phyloP scores from a whole-genome alignment of 2,797 vertebrate species.

The Lagorchestes hirsutus region DNA sequence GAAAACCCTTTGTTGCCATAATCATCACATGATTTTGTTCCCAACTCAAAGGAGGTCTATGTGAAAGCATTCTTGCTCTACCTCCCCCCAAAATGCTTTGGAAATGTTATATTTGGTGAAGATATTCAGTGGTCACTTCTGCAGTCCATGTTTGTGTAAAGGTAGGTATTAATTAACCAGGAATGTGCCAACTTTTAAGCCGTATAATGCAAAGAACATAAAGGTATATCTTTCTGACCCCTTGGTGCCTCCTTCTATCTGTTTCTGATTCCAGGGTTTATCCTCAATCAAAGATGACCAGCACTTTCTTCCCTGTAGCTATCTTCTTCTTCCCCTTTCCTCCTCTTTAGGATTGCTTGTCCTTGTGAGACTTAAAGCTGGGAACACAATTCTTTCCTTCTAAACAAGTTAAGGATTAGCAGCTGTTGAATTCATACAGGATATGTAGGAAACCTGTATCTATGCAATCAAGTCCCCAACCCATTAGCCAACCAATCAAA shows the following conservation, averaged over 20 bases:
- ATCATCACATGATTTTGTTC: neutral
- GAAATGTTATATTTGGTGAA: conserved; percentile 11
- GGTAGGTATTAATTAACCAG: conserved; percentile 12
- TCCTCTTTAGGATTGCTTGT: conserved; percentile 2
- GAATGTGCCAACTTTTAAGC: neutral
- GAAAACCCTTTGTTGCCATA: neutral
- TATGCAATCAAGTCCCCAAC: neutral
- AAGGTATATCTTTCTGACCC: conserved; percentile 2
- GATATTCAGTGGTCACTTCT: neutral
- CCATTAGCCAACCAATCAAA: neutral
- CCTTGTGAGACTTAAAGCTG: conserved; percentile 13
- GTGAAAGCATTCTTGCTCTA: neutral
- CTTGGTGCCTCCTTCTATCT: neutral
- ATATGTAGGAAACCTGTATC: conserved; percentile 29
- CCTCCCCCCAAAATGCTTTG: neutral
- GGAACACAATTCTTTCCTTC: neutral
- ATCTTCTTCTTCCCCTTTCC: neutral
- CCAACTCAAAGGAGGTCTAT: neutral
- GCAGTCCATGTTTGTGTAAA: neutral
- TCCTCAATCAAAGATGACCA: neutral
- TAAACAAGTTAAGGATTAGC: neutral
- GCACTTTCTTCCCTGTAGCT: conserved; percentile 4
- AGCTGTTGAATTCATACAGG: neutral
- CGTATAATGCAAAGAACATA: neutral
- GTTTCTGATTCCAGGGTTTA: conserved; percentile 19